Base-by-base conservation (phyloP, 2,888 invertebrate genomes). In the Thysanoteuthis rhombus region DNA sequence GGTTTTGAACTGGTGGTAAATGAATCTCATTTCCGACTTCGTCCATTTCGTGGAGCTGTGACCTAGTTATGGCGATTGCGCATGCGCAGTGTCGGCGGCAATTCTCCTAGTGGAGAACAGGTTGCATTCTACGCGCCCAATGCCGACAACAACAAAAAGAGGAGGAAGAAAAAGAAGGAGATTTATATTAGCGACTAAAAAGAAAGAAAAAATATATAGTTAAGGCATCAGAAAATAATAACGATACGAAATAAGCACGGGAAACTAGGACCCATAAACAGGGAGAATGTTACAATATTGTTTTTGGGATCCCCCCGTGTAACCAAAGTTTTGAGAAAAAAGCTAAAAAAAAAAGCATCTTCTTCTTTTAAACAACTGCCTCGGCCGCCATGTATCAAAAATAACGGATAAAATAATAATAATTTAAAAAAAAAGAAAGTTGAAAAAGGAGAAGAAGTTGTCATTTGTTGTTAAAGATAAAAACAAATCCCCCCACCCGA, bases 81-180 rank as follows among this genome's bases (percentile, higher is more conserved):
- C 92, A 92, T 92, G 92, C 92, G 92, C 42, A 40, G 92, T 92
- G 92, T 75, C 75, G 75, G n/a, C 92, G 42, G 42, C 92, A 92
- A n/a, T 28, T 40, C 42, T 28, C 45, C 40, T 40, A n/a, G 40
- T 42, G 42, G 42, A 40, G 92, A 92, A 92, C 92, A 92, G 92
- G 92, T 92, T 92, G 92, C 45, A 45, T 92, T 40, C 92, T 92
- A 39, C 42, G 92, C 92, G 92, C 42, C 39, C 39, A 45, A 45
- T 92, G n/a, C 40, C 45, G 42, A 45, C 92, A 40, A 92, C 39
- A 92, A 45, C 92, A 42, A 39, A 45, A 92, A 40, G 28, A 19
- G 40, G n/a, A n/a, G n/a, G 42, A 92, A 32, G 42, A 45, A 22
- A 16, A 45, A n/a, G 19, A 45, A 40, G 40, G 25, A 91, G 39